These are phyloP conservation scores for Sinosuthora webbiana DNA, from an alignment of 2,113 vertebrate species.

Conservation along the genomic window DNA sequence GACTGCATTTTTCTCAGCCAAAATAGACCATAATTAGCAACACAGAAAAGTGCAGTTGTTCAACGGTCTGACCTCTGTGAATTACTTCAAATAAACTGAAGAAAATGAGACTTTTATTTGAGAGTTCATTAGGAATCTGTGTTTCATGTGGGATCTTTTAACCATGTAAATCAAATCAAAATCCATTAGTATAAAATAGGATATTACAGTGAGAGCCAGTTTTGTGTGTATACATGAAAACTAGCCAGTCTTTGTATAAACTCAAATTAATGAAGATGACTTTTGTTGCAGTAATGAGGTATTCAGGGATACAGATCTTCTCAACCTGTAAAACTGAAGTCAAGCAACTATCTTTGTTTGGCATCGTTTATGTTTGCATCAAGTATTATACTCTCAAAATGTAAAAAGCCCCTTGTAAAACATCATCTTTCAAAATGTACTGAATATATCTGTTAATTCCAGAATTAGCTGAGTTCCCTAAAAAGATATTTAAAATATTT, in stretches of 20 bases:
- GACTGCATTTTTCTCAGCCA: neutral
- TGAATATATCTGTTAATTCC: neutral
- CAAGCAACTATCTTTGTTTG: neutral
- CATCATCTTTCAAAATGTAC: neutral
- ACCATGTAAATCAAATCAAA: neutral
- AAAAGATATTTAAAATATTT: neutral
- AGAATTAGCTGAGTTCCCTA: neutral
- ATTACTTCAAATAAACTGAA: neutral
- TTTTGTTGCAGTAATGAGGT: neutral
- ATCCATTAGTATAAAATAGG: neutral
- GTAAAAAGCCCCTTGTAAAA: neutral
- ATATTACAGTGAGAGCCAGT: neutral
- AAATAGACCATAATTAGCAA: neutral
- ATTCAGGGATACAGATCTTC: neutral
- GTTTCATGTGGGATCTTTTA: neutral
- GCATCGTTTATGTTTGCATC: neutral
- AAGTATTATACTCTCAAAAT: neutral
- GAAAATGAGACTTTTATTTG: neutral
- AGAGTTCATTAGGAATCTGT: neutral
- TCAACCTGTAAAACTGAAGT: neutral
- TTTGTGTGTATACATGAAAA: neutral
- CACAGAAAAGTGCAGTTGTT: neutral
- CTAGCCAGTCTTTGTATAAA: neutral
- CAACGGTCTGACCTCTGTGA: neutral
- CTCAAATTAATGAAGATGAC: accelerated